Base-by-base conservation (phyloP, 2,888 invertebrate genomes). In the Drosophila nr. medialis region DNA sequence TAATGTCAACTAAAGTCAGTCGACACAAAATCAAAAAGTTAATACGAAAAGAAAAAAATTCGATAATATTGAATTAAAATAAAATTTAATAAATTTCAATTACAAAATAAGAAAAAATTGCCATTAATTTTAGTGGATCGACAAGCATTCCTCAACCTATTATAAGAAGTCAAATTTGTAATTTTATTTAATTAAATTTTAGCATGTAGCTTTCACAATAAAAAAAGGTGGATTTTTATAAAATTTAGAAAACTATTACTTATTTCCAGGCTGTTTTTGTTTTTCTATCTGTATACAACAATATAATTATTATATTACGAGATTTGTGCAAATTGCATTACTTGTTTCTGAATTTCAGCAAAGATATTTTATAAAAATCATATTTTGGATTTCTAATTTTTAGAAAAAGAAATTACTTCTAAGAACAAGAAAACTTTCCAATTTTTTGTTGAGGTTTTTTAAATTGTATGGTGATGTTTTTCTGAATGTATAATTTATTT, bases 41-140 rank as follows among this genome's bases (percentile, higher is more conserved):
- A 13, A 70, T 65, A 67, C 61, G 60, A 59, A 64, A 7, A 13
- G 2, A 5, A 42, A 42, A 21, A 21, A 21, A 13, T 21, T 45
- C 7, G 4, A 21, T 45, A 13, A 21, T 21, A 7, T 21, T 21
- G 4, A 21, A 21, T 21, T 45, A 21, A 45, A 21, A 1, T 7
- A 4, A 21, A 45, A 13, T 13, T 3, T 21, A 13, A 6, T 21
- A 13, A 13, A 45, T 45, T 45, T 21, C 13, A 13, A 21, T 13
- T 21, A 6, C 11, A 21, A 11, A 40, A 42, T 21, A 1, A 21
- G 6, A 40, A n/a, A 11, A 42, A 6, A 40, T 42, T 5, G 5
- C 2, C 0, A 11, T n/a, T n/a, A 5, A 42, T 40, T 40, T 18
- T 38, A 8, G 38, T 38, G 1, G 8, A 18, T 38, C n/a, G 38